Base-by-base conservation (phyloP, 2,113 vertebrate genomes). In the Spheniscus mendiculus region DNA sequence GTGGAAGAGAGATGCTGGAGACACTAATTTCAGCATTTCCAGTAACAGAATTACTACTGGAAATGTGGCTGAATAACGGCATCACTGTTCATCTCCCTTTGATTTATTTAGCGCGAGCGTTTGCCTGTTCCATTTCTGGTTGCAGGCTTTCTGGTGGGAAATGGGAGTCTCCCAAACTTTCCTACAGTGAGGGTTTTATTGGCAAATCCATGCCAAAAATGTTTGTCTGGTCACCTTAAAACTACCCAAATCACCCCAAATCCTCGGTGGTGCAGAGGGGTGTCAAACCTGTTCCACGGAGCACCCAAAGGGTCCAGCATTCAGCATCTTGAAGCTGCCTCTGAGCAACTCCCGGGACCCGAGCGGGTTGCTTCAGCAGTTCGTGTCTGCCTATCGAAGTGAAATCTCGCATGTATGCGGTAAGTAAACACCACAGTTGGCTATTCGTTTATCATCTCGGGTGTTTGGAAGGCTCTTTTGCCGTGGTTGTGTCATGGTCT, bases 341-440 rank as follows among this genome's bases (percentile, higher is more conserved):
- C 16, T 0, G 0, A 42, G 22, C 4, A 19, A 50, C 7, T 63
- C 32, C 59, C 0, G 0, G 42, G 29, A 45, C 29, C 8, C 3
- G 1, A 44, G 49, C 1, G 0, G 34, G 59, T 40, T 49, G 42
- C 22, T 69, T 36, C 83, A n/a, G 47, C 36, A 9, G 27, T 5
- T 56, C 4, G 1, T 4, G 14, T 81, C 73, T 62, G 69, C 45
- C 30, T 36, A 5, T 50, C 4, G 27, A 58, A 82, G 55, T 13
- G 66, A 71, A 50, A 71, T 62, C 36, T 79, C 22, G 7, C 87
- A 13, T 5, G 38, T 1, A 3, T 2, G 1, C 0, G 8, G 73
- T 42, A 17, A 84, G 34, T 22, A 23, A 44, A 32, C 32, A 4
- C 4, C 3, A 5, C 56, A 32, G 27, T 2, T n/a, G 61, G 21